These are phyloP conservation scores for Todiramphus chloris DNA, from an alignment of 2,113 vertebrate species.

Conservation along the genomic window DNA sequence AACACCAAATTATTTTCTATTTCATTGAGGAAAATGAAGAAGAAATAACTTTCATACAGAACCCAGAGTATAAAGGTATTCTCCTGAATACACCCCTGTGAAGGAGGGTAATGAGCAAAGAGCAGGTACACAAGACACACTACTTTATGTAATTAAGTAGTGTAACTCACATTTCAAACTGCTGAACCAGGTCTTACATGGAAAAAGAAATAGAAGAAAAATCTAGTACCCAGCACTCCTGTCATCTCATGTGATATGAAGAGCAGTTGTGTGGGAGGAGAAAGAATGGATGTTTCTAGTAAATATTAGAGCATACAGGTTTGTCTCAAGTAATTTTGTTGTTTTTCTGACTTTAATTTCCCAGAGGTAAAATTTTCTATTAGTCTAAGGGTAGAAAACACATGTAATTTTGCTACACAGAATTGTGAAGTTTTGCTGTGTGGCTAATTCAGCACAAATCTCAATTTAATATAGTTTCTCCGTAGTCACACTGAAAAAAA, in stretches of 20 bases:
- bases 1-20: neutral
- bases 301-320: neutral
- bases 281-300: neutral
- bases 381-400: conserved; percentile 4
- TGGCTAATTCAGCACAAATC: conserved; percentile 34
- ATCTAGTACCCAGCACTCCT: neutral
- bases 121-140: neutral
- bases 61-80: neutral
- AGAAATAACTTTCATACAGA: neutral
- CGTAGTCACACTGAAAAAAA: neutral
- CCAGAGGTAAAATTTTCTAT: conserved; percentile 29
- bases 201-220: neutral
- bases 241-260: neutral
- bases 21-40: neutral
- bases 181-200: neutral
- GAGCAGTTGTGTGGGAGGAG: neutral
- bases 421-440: neutral
- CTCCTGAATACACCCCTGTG: neutral
- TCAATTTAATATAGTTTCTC: conserved; percentile 7
- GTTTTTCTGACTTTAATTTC: neutral
- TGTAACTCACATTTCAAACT: neutral
- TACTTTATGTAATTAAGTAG: neutral
- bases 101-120: neutral
- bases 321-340: neutral
- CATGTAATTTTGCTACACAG: neutral